Evolutionary conservation across 1,140 invertebrate genomes (phyloP).

Genomic region (Zaprionus davidi): DNA sequence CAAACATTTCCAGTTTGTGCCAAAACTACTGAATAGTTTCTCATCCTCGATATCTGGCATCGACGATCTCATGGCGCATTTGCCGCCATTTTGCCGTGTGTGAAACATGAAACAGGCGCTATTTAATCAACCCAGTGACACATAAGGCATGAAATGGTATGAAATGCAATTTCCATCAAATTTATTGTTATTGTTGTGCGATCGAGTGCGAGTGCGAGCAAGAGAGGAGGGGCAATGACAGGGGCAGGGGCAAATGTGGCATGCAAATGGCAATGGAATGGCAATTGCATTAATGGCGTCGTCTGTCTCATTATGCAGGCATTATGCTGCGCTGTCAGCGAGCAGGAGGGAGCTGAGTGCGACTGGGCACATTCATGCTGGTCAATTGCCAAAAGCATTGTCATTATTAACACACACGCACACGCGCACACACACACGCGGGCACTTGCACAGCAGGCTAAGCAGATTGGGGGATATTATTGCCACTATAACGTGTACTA

Average conservation of each 20-base stretch:
- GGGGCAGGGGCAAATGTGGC: slow-evolving; percentile 40
- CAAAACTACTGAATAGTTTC: not conserved
- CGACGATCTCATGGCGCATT: slow-evolving; percentile 28
- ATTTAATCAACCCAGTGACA: slow-evolving; percentile 70
- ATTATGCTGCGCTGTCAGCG: slow-evolving; percentile 52
- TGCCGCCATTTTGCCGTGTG: slow-evolving; percentile 47
- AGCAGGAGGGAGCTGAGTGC: not conserved
- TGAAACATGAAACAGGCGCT: slow-evolving; percentile 29
- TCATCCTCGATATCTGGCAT: slow-evolving; percentile 2
- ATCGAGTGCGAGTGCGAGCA: slow-evolving; percentile 17
- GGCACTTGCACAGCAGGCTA: slow-evolving; percentile 56
- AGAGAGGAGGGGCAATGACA: not conserved
- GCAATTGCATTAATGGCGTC: slow-evolving; percentile 74
- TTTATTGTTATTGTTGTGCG: slow-evolving; percentile 73
- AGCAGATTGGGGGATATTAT: slow-evolving; percentile 67
- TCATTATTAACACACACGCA: slow-evolving; percentile 60
- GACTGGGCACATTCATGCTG: slow-evolving; percentile 70
- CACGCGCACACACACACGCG: not conserved
- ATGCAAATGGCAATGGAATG: slow-evolving; percentile 71
- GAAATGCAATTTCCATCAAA: slow-evolving; percentile 79
- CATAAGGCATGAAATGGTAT: slow-evolving; percentile 71
- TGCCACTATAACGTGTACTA: slow-evolving; percentile 56
- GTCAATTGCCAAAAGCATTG: slow-evolving; percentile 74
- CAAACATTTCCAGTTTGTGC: not conserved
- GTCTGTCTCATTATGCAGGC: slow-evolving; percentile 54